Conservation (phyloP, 2,113 vertebrate genomes). For the Scopus umbretta region DNA sequence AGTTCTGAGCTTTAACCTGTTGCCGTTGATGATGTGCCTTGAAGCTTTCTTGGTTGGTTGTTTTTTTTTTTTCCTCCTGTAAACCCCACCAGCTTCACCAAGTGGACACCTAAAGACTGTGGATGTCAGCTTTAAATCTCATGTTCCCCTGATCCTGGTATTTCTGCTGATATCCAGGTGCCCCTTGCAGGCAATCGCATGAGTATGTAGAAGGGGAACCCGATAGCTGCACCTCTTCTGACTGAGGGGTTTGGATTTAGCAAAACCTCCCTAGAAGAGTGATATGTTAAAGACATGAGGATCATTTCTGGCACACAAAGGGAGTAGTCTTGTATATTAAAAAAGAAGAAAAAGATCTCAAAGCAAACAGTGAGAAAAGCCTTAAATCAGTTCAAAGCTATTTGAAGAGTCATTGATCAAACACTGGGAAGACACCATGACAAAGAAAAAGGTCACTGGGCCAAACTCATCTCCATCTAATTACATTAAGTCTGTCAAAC, state of each 20-base stretch:
- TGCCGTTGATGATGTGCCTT: not conserved
- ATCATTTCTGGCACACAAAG: not conserved
- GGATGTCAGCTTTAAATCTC: not conserved
- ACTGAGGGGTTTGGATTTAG: not conserved
- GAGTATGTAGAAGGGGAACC: not conserved
- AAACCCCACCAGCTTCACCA: conserved; percentile 1
- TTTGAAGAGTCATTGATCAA: not conserved
- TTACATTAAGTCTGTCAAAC: not conserved
- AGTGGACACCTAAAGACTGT: not conserved
- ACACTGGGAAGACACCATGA: not conserved
- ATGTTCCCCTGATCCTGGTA: not conserved
- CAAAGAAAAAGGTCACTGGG: not conserved
- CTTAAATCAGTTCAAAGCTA: not conserved
- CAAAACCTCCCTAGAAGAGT: not conserved
- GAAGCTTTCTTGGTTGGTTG: not conserved
- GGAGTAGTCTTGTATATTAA: not conserved
- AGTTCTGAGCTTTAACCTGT: not conserved
- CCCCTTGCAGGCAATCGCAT: not conserved
- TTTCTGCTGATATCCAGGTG: not conserved
- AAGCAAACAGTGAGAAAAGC: not conserved
- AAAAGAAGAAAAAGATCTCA: not conserved
- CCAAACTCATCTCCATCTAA: not conserved
- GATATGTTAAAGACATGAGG: not conserved
- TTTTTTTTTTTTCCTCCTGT: not conserved
- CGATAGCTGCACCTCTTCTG: not conserved